phyloP scores from a whole-genome alignment of 2,797 vertebrate genomes.

The Psittacula derbiana region DNA sequence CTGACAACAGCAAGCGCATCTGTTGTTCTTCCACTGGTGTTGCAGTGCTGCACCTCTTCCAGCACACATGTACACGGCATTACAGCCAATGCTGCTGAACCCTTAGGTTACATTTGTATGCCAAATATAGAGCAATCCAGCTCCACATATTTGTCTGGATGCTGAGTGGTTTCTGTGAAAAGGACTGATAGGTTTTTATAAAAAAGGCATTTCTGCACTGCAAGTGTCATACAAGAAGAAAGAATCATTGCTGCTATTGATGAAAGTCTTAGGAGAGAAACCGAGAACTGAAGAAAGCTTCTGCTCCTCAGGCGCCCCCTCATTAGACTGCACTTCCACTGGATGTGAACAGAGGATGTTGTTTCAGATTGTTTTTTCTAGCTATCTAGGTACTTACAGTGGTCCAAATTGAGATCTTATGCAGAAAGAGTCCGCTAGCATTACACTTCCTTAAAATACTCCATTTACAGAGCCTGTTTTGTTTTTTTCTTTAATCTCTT shows the following conservation, averaged over 20 bases:
- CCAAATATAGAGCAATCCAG: neutral
- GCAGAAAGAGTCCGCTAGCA: neutral
- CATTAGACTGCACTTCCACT: neutral
- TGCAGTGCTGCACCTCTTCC: neutral
- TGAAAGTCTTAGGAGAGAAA: neutral
- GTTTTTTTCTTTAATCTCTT: neutral
- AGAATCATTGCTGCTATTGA: rapidly evolving
- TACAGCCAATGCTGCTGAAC: neutral
- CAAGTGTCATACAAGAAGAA: neutral
- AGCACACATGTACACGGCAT: neutral
- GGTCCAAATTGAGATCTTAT: neutral
- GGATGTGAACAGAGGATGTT: neutral
- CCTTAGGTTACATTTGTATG: neutral
- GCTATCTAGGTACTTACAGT: rapidly evolving
- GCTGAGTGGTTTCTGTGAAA: neutral
- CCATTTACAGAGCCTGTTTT: neutral
- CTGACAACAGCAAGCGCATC: neutral
- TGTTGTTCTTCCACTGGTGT: neutral
- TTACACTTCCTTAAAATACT: neutral
- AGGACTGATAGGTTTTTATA: neutral
- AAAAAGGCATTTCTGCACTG: neutral
- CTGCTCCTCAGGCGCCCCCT: neutral
- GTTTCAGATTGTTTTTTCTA: neutral
- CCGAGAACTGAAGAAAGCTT: neutral
- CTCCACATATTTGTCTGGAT: neutral